These are phyloP conservation scores for Desmodus rotundus DNA, from an alignment of 2,113 vertebrate species.

Conservation along the genomic window DNA sequence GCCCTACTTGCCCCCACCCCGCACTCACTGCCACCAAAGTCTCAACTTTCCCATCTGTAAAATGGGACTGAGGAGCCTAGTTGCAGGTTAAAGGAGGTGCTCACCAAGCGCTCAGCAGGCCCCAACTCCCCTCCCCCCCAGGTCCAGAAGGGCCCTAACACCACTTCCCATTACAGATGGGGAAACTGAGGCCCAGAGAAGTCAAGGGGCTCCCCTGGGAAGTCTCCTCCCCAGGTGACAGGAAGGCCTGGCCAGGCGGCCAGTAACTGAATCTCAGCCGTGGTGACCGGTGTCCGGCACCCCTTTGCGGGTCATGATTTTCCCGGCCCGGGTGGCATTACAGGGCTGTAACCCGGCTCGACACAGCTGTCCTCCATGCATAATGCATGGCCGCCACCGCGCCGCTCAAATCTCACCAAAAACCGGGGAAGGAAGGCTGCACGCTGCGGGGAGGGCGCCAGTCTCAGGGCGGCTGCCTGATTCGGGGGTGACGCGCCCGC, in stretches of 20 bases:
- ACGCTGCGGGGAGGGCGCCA: accelerated
- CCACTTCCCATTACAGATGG: background rate
- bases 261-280: conserved; percentile 43
- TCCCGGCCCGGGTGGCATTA: conserved; percentile 29
- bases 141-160: background rate
- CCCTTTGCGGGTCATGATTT: conserved; percentile 47
- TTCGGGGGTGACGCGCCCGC: accelerated
- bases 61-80: accelerated
- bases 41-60: background rate
- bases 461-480: accelerated
- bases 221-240: too few species aligned
- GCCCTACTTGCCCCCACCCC: background rate
- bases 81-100: background rate
- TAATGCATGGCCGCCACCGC: conserved; percentile 6
- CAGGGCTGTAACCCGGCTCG: conserved; percentile 35
- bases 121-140: accelerated
- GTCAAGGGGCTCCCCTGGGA: background rate
- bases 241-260: background rate
- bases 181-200: background rate
- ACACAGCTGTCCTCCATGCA: background rate
- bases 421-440: background rate
- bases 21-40: accelerated
- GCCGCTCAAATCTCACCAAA: conserved; percentile 40
- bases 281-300: background rate
- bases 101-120: accelerated